These are phyloP conservation scores for Salticus scenicus DNA, from an alignment of 2,888 invertebrate species.

Conservation along the genomic window DNA sequence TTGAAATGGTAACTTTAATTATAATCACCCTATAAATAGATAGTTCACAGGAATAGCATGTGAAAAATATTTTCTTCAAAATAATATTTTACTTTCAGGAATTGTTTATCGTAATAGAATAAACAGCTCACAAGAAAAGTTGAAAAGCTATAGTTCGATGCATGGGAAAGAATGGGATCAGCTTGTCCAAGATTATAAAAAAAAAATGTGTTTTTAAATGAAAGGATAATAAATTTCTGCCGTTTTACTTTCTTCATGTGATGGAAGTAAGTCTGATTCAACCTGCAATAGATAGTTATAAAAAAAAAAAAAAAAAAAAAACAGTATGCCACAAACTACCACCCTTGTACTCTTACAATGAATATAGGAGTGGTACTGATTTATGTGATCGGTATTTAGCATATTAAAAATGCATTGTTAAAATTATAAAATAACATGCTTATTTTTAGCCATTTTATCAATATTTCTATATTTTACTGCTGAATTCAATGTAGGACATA, in stretches of 20 bases:
- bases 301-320: slow-evolving; percentile 22
- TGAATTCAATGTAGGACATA: slow-evolving; percentile 11
- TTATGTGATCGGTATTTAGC: neutral
- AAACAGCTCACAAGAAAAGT: neutral
- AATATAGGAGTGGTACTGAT: slow-evolving; percentile 14
- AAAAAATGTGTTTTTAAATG: slow-evolving; percentile 19
- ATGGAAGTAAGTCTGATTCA: slow-evolving; percentile 10
- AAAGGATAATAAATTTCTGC: slow-evolving; percentile 26
- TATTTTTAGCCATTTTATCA: neutral
- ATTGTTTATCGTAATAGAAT: neutral
- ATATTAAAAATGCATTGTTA: neutral
- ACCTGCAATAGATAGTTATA: neutral
- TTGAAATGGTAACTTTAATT: too few species aligned
- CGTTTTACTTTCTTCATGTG: neutral
- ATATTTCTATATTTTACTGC: slow-evolving; percentile 15
- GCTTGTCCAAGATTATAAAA: neutral
- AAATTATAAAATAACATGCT: neutral
- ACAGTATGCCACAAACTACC: slow-evolving; percentile 23
- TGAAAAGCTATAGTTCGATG: neutral
- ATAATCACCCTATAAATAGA: too few species aligned
- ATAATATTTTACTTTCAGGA: neutral
- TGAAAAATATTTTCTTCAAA: neutral
- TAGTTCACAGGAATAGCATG: neutral
- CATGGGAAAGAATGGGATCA: slow-evolving; percentile 25
- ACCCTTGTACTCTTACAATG: neutral